phyloP scores from a whole-genome alignment of 92 coral and sea anemone species.

The Palythoa heliodiscus region DNA sequence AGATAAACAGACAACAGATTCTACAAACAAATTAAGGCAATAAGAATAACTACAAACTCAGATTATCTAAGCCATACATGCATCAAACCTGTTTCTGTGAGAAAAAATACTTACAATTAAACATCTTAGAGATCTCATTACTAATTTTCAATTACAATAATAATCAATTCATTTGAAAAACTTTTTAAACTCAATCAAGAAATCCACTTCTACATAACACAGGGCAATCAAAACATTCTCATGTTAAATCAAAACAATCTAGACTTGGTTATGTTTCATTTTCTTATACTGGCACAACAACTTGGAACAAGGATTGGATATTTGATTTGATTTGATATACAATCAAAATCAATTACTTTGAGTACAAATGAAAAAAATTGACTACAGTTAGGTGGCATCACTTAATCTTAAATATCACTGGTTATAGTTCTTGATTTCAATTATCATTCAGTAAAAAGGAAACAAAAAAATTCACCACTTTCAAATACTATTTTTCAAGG shows the following conservation, averaged over 20 bases:
- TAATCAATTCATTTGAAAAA: not conserved
- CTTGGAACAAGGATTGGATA: not conserved
- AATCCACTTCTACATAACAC: slow-evolving; percentile 14
- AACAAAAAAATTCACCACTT: not conserved
- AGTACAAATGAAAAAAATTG: not conserved
- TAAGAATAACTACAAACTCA: slow-evolving; percentile 7
- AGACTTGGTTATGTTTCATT: slow-evolving; percentile 16
- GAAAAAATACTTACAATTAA: not conserved
- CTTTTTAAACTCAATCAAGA: slow-evolving; percentile 16
- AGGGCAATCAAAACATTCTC: slow-evolving; percentile 26
- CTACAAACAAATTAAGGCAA: slow-evolving; percentile 3
- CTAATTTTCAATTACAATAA: not conserved
- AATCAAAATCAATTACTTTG: not conserved
- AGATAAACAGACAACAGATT: not conserved
- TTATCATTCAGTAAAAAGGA: not conserved
- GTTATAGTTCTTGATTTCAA: not conserved
- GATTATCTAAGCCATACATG: not conserved
- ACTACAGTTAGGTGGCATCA: slow-evolving; percentile 17
- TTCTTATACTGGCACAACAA: slow-evolving; percentile 12
- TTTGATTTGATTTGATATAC: not conserved
- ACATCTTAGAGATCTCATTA: slow-evolving; percentile 8
- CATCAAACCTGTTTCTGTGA: not conserved
- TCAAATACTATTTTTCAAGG: no score
- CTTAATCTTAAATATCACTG: not conserved
- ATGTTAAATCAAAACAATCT: slow-evolving; percentile 7